Evolutionary conservation across 2,888 invertebrate species (phyloP).

Genomic region (Trachelus troglodyta): DNA sequence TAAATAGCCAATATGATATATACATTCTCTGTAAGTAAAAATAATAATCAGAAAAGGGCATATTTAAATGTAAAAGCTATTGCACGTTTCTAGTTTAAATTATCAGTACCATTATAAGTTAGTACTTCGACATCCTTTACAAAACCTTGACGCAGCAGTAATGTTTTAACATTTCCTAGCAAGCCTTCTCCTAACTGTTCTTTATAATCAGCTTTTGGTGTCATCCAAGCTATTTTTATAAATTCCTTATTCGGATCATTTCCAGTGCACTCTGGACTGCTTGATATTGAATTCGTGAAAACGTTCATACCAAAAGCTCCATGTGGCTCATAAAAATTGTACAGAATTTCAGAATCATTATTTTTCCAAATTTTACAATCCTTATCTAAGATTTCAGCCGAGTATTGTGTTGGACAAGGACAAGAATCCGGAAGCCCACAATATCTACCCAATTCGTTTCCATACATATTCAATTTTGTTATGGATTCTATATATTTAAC

Average conservation of each 20-base stretch:
- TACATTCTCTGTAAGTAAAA: conserved; percentile 32
- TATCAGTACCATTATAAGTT: conserved; percentile 31
- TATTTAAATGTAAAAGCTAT: background rate
- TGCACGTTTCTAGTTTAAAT: background rate
- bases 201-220: background rate
- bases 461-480: conserved; percentile 42
- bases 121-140: conserved; percentile 45
- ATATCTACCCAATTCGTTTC: conserved; percentile 32
- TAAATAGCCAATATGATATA: conserved; percentile 50
- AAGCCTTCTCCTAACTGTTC: conserved; percentile 11
- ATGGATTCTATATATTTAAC: conserved; percentile 24
- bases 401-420: conserved; percentile 41
- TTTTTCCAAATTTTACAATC: conserved; percentile 24
- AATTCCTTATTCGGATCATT: conserved; percentile 28
- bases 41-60: background rate
- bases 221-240: conserved; percentile 43
- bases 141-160: conserved; percentile 33
- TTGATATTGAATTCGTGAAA: conserved; percentile 38
- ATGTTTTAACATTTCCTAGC: conserved; percentile 16
- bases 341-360: conserved; percentile 27
- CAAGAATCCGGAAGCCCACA: conserved; percentile 46
- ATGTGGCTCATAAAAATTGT: conserved; percentile 38
- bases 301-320: conserved; percentile 39
- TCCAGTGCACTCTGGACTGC: conserved; percentile 32
- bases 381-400: conserved; percentile 33